Base-by-base conservation (phyloP, 1,140 invertebrate species). In the Varroa destructor region DNA sequence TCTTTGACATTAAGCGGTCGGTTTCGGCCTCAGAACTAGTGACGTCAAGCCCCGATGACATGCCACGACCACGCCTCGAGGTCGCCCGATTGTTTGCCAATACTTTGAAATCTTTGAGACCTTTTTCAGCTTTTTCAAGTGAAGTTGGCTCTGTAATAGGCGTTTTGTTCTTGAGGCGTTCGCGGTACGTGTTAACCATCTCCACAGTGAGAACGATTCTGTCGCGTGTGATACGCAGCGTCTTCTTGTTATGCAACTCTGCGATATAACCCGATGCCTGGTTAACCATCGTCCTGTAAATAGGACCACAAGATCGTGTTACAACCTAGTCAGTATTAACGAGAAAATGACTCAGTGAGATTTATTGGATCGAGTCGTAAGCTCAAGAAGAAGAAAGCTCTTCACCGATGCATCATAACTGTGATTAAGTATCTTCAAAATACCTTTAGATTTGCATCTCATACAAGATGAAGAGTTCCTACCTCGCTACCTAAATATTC, bases 131-230 rank as follows among this genome's bases (percentile, higher is more conserved):
- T 58, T 42, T 58, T 12, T 37, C 25, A 12, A 37, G 57, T 6
- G 25, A 5, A 3, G 57, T 58, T 12, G 57, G 25, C 12, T 58
- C 57, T 58, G 25, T 42, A 5, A 36, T n/a, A 14, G 61, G 61
- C 40, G 2, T 37, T 40, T 67, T 40, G 40, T 40, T 12, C 61
- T 3, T 12, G 61, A 67, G 61, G 12, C 40, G 46, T 67, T 67
- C 61, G 2, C 61, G 61, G 40, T 40, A 14, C 2, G 61, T 43
- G 61, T 67, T 46, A 2, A 67, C 61, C 61, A 67, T 67, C 46
- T 67, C 61, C 46, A 43, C 40, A 2, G 61, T 67, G 61, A 67
- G 46, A 2, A 67, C 61, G 61, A 67, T 12, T 40, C 46, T n/a
- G 61, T 67, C 61, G 40, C 46, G 40, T 12, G 61, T 67, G 46